Base-by-base conservation (phyloP, 2,797 vertebrate genomes). In the Hippopotamyrus pictus region DNA sequence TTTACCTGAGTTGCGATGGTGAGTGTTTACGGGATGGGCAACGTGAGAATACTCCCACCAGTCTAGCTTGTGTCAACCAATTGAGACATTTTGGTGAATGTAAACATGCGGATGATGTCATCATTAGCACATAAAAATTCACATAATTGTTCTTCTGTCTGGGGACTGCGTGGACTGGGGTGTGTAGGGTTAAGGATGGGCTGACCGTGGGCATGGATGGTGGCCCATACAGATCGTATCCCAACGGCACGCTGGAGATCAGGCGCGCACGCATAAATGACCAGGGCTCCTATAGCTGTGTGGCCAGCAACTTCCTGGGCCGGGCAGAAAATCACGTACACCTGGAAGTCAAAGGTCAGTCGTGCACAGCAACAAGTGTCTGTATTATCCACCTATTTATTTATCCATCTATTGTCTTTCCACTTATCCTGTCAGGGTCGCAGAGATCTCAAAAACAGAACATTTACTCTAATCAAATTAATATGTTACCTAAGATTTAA, bases 291-390 rank as follows among this genome's bases (percentile, higher is more conserved):
- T 99, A 99, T 88, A 92, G 97, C 19, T 99, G 98, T 0, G 93
- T 98, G 0, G 97, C 98, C 88, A 99, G 97, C 93, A 99, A 98
- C 92, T 95, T 98, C 79, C 96, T 99, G 89, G 98, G 99, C 29
- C 96, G 98, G 91, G 97, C 96, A 0, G 97, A 99, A 93, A 97
- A 95, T 91, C 97, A 98, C 90, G 96, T 98, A 90, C 95, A 96
- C 88, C 92, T 99, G 91, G 98, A 99, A 92, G 97, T 99, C 93
- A 99, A 99, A 98, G 99, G 99, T 99, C 91, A 95, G 92, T 19
- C 11, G 37, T 44, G 25, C 11, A 51, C 29, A 59, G 6, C 69
- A 73, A 62, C 2, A 51, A 25, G 57, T 29, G 25, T 59, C 14
- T 37, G 83, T 19, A 37, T 76, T 84, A 84, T 22, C 19, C 8